Percentiles rank a stretch among this genome's conserved stretches.
phyloP scores from a whole-genome alignment of 2,888 invertebrate species.

The Sturmia bella region DNA sequence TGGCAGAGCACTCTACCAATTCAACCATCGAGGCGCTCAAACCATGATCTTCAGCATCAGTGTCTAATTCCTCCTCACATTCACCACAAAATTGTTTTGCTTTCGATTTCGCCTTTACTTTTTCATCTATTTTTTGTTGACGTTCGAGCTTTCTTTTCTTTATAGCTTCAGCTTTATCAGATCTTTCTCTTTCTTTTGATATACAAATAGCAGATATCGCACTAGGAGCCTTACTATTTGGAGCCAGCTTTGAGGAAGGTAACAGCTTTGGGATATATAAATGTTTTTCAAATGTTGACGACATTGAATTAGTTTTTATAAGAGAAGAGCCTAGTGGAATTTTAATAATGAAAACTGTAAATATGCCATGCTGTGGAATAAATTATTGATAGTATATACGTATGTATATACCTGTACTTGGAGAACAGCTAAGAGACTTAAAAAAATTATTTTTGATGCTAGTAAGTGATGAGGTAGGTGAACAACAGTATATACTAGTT shows the following conservation, averaged over 20 bases:
- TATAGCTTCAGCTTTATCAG: slow-evolving; percentile 30
- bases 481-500: neutral
- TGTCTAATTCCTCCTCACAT: too few species aligned
- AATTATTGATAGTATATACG: neutral
- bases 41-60: too few species aligned
- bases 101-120: slow-evolving; percentile 27
- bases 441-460: slow-evolving; percentile 4
- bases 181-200: slow-evolving; percentile 15
- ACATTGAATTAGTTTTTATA: slow-evolving; percentile 8
- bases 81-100: slow-evolving; percentile 13
- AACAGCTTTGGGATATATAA: slow-evolving; percentile 41
- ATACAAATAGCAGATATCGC: slow-evolving; percentile 24
- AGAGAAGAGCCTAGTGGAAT: neutral
- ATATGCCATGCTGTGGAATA: neutral
- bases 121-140: slow-evolving; percentile 23
- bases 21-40: too few species aligned
- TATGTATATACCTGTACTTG: slow-evolving; percentile 23
- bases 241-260: slow-evolving; percentile 8
- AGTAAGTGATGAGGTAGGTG: slow-evolving; percentile 18
- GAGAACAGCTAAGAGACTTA: neutral
- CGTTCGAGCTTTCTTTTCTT: slow-evolving; percentile 27
- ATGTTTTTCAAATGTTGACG: slow-evolving; percentile 28
- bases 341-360: slow-evolving; percentile 15
- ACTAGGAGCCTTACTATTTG: slow-evolving; percentile 37
- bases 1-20: too few species aligned